phyloP scores from a whole-genome alignment of 2,888 invertebrate genomes.

The Ormyrus nitidulus region DNA sequence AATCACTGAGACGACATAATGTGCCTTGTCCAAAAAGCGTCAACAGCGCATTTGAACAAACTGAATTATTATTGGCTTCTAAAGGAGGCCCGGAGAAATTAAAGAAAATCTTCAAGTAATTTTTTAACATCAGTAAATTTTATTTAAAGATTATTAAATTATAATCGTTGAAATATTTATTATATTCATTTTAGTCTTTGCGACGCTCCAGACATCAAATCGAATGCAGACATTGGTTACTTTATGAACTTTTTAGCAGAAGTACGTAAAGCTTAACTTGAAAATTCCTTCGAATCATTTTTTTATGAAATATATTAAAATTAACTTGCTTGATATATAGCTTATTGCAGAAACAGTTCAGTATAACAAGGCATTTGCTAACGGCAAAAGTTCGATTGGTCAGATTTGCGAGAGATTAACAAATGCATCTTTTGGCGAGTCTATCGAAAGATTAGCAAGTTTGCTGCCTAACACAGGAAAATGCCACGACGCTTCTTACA shows the following conservation, averaged over 20 bases:
- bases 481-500: slow-evolving; percentile 56
- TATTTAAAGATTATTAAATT: neutral
- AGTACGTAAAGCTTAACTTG: slow-evolving; percentile 56
- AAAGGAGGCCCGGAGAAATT: slow-evolving; percentile 70
- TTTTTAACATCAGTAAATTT: neutral
- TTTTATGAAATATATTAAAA: neutral
- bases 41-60: slow-evolving; percentile 70
- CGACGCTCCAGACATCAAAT: slow-evolving; percentile 61
- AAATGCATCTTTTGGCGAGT: slow-evolving; percentile 57
- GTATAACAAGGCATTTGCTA: slow-evolving; percentile 59
- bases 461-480: neutral
- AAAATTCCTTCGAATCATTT: neutral
- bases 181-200: slow-evolving; percentile 67
- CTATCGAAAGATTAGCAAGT: slow-evolving; percentile 63
- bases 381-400: slow-evolving; percentile 57
- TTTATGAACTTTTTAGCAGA: slow-evolving; percentile 72
- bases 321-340: slow-evolving; percentile 53
- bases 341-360: slow-evolving; percentile 66
- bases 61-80: slow-evolving; percentile 51
- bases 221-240: slow-evolving; percentile 69
- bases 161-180: neutral
- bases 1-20: slow-evolving; percentile 75
- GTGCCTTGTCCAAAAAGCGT: slow-evolving; percentile 75
- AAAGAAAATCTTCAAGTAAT: slow-evolving; percentile 76
- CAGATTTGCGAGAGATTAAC: slow-evolving; percentile 63